These are phyloP conservation scores for Caerostris darwini DNA, from an alignment of 1,140 invertebrate species.

Conservation along the genomic window DNA sequence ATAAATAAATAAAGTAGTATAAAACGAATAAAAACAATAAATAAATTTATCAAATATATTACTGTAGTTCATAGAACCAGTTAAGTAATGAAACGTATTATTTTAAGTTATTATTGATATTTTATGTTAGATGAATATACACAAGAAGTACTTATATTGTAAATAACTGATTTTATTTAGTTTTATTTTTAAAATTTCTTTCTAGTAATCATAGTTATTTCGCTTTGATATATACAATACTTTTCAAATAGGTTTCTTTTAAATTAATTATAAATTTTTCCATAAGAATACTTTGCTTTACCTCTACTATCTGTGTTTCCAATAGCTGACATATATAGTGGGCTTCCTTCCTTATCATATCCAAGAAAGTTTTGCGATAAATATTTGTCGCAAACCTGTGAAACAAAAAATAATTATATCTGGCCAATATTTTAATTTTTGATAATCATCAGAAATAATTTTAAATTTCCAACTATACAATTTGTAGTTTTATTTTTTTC, in stretches of 20 bases:
- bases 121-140: too few relatives aligned
- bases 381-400: not conserved
- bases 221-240: not conserved
- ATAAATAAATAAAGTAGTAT: too few relatives aligned
- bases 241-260: not conserved
- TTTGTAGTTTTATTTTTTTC: too few relatives aligned
- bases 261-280: not conserved
- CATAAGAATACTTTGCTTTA: not conserved
- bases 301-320: not conserved
- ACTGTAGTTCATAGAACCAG: too few relatives aligned
- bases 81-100: too few relatives aligned
- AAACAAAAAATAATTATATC: not conserved
- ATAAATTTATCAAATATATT: too few relatives aligned
- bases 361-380: not conserved
- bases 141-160: too few relatives aligned
- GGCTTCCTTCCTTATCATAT: slow-evolving; percentile 24
- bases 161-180: not conserved
- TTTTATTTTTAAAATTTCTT: not conserved
- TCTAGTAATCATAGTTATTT: not conserved
- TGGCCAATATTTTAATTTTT: too few relatives aligned
- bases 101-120: too few relatives aligned
- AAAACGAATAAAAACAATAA: too few relatives aligned
- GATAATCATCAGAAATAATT: too few relatives aligned
- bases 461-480: too few relatives aligned
- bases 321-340: not conserved